A percentile compares a stretch with the other conserved stretches of the same genome.
phyloP scores from a whole-genome alignment of 53 echinoderm and acorn worm species.

The Echinarachnius parma region DNA sequence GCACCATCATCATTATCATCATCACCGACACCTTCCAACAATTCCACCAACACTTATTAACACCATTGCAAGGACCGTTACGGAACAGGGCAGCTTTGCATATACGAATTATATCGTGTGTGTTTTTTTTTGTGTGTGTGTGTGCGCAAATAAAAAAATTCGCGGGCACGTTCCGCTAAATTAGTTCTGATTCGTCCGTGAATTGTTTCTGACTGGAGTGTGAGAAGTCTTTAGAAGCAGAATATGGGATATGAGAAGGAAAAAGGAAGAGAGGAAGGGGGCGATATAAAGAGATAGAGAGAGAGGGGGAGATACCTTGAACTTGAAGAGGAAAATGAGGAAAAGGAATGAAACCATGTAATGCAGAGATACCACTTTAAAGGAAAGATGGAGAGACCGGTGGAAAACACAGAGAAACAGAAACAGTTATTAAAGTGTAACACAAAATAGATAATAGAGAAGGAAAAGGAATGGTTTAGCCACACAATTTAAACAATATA shows the following conservation, averaged over 20 bases:
- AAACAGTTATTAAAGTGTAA: background rate
- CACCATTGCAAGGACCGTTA: no score
- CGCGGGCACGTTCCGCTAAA: slow-evolving; percentile 40
- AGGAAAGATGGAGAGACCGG: background rate
- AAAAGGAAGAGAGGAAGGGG: background rate
- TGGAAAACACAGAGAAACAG: background rate
- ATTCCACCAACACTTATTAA: no score
- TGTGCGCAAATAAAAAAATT: slow-evolving; percentile 34
- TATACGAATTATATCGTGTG: no score
- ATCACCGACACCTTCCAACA: no score
- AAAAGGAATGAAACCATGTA: no score
- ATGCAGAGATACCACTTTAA: no score
- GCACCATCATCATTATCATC: no score
- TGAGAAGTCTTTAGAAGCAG: slow-evolving; percentile 16
- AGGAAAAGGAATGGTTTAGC: background rate
- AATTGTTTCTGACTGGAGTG: slow-evolving; percentile 46
- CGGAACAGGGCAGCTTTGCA: no score
- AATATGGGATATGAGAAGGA: background rate
- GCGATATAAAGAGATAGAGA: background rate
- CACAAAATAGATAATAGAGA: background rate
- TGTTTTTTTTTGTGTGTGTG: no score
- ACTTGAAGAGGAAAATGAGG: no score
- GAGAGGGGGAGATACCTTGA: background rate
- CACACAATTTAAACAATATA: no score
- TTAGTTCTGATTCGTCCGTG: slow-evolving; percentile 39